Percentiles rank a stretch among this genome's conserved stretches.
Evolutionary conservation across 2,797 vertebrate species (phyloP).

Genomic region (Alcedo atthis): DNA sequence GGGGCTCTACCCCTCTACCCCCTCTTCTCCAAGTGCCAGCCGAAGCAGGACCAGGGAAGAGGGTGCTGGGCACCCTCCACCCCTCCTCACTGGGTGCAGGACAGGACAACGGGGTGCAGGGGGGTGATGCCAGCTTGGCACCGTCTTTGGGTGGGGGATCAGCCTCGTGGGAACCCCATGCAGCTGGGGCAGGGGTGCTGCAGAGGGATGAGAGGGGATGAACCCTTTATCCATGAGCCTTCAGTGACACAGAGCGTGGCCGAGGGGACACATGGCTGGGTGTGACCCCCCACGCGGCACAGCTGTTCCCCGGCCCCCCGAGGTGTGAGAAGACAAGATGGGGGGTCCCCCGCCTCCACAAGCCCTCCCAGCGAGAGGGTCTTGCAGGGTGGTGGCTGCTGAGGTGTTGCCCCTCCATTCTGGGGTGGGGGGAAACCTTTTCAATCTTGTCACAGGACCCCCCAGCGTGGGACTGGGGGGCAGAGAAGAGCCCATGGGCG

Average conservation of each 20-base stretch:
- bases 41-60: not conserved
- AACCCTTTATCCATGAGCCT: not conserved
- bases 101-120: not conserved
- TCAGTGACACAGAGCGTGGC: not conserved
- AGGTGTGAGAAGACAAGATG: not conserved
- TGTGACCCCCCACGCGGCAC: not conserved
- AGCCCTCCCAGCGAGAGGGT: not conserved
- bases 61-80: not conserved
- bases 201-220: not conserved
- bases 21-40: not conserved
- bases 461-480: not conserved
- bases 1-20: too few species aligned
- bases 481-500: not conserved
- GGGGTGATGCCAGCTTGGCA: not conserved
- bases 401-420: not conserved
- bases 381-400: not conserved
- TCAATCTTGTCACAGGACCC: not conserved
- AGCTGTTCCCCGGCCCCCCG: not conserved
- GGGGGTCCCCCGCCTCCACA: not conserved
- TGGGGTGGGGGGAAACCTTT: fast-evolving
- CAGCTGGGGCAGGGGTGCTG: not conserved
- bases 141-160: not conserved
- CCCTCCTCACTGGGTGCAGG: not conserved
- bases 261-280: not conserved
- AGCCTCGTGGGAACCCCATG: not conserved